Conservation (phyloP, 23 tunicate species). For the Ascidia mentula region DNA sequence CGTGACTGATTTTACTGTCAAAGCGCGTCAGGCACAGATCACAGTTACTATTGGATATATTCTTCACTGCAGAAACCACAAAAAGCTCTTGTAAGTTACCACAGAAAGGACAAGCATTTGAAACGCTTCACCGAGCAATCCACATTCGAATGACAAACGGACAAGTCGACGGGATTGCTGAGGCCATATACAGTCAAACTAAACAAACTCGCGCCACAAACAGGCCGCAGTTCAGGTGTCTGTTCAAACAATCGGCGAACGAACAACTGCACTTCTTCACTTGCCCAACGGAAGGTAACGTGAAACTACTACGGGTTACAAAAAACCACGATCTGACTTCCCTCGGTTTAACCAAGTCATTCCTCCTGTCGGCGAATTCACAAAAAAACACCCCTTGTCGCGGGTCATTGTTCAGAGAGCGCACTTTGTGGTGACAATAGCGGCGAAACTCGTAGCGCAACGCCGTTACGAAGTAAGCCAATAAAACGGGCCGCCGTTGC, state of each 20-base stretch:
- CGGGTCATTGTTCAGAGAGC: not conserved
- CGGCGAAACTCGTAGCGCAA: not conserved
- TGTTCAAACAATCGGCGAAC: not conserved
- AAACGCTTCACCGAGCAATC: no score
- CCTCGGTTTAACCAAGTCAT: not conserved
- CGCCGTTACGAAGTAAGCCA: conserved; percentile 62
- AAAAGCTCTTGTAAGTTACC: no score
- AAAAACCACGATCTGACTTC: not conserved
- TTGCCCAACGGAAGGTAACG: not conserved
- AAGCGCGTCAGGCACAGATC: no score
- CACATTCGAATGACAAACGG: not conserved
- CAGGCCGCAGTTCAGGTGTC: not conserved
- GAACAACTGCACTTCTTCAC: not conserved
- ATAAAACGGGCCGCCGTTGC: conserved; percentile 72
- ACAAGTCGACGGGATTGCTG: not conserved
- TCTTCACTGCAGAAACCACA: no score
- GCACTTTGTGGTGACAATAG: conserved; percentile 1
- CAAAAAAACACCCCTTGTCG: conserved; percentile 5
- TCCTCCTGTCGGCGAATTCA: not conserved
- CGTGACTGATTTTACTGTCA: no score
- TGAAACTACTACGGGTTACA: not conserved
- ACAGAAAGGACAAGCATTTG: no score
- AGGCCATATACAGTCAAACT: not conserved
- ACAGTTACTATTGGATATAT: no score
- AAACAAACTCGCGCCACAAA: not conserved